Evolutionary conservation across 1,140 invertebrate genomes (phyloP), one percentile per base, ranked within the genome.

Genomic region (Camponotus pennsylvanicus): DNA sequence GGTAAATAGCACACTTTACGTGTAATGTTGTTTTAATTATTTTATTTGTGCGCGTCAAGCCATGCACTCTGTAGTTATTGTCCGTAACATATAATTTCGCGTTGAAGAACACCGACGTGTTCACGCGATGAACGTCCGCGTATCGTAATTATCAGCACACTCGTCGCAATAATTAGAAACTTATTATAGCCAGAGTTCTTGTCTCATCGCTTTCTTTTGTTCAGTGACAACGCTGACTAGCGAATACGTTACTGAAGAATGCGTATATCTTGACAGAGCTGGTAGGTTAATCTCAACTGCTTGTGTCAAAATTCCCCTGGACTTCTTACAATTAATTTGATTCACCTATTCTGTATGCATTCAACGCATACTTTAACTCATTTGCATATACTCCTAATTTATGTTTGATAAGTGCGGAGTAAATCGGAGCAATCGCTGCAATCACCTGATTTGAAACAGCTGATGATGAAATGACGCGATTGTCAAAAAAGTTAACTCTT

Each of bases 1-100:
- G 32, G 15, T 15, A 80, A 63, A 59, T 42, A 90, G 69, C 80
- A 57, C 66, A n/a, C 67, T 21, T 66, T 70, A 66, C 59, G 52
- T 55, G 79, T 93, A 93, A 93, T 93, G 90, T 75, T 80, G 70
- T 94, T 94, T 94, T 93, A 94, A 94, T 94, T 93, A 92, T 94
- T 92, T 87, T 93, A 93, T 93, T 93, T 93, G 90, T 91, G 88
- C 87, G 61, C 79, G 85, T 69, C 64, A 42, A 76, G 13, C n/a
- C 76, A 52, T 91, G 86, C 49, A 37, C 86, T 88, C 91, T 84
- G 87, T 86, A 79, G 15, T 75, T 61, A 9, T 73, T 45, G 79
- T 61, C 27, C 71, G 82, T 52, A 77, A 77, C 82, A 52, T 55
- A 32, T 82, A 83, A 92, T 92, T 92, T 88, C 66, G 67, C 78